Percentiles rank a stretch among this genome's conserved stretches.
phyloP scores from a whole-genome alignment of 2,113 vertebrate species.

The Panurus biarmicus region DNA sequence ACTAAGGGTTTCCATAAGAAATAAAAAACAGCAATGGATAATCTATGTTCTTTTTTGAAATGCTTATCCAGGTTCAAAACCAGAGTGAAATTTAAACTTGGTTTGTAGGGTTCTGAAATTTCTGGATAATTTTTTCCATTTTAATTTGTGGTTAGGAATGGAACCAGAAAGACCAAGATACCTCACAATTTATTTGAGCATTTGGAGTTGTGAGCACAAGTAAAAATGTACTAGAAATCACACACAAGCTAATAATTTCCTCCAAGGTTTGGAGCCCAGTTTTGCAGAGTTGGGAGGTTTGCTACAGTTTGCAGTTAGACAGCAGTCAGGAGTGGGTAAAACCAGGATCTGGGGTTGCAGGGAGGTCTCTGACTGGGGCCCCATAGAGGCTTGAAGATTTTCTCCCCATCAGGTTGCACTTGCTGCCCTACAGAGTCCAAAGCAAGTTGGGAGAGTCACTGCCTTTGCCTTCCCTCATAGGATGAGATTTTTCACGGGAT shows the following conservation, averaged over 20 bases:
- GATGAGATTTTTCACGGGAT: neutral
- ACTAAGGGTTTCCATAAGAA: neutral
- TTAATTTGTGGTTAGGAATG: constrained; percentile 8
- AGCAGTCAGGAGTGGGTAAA: neutral
- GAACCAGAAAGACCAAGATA: neutral
- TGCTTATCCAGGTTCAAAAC: neutral
- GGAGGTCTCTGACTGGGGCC: neutral
- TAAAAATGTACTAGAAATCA: neutral
- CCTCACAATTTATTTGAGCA: neutral
- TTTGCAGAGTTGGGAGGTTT: neutral
- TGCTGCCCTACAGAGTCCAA: neutral
- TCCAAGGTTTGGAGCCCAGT: neutral
- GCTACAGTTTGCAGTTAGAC: neutral
- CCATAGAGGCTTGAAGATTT: neutral
- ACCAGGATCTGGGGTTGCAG: neutral
- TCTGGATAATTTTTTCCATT: constrained; percentile 17
- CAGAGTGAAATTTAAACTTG: neutral
- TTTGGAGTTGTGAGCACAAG: neutral
- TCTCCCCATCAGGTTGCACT: neutral
- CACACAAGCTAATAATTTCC: neutral
- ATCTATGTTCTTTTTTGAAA: neutral
- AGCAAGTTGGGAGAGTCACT: neutral
- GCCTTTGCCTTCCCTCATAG: neutral
- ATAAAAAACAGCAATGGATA: neutral
- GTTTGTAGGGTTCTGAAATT: neutral